Percentiles rank a stretch among this genome's conserved stretches.
phyloP scores from a whole-genome alignment of 2,888 invertebrate species.

The Pollenia amentaria region DNA sequence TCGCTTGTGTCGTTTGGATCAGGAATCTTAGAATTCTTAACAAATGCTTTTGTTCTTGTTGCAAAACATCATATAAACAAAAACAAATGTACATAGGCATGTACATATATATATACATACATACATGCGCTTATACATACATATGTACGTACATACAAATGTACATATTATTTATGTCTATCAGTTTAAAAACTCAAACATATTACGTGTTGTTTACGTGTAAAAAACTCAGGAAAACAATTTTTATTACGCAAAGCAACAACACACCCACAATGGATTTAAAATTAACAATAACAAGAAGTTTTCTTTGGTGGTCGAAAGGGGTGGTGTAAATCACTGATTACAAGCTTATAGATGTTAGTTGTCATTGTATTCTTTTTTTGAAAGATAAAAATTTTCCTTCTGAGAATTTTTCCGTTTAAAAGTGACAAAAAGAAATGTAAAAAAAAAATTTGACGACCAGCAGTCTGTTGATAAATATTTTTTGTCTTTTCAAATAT shows the following conservation, averaged over 20 bases:
- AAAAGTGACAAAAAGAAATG: constrained; percentile 24
- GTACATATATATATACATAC: background rate
- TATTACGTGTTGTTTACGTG: constrained; percentile 16
- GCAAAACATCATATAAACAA: constrained; percentile 15
- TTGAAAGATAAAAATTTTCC: constrained; percentile 2
- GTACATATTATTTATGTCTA: too few relatives aligned
- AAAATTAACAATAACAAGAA: background rate
- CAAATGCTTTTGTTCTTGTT: constrained; percentile 46
- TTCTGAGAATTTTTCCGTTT: constrained; percentile 58
- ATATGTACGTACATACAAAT: background rate
- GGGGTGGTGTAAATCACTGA: background rate
- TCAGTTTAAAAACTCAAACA: background rate
- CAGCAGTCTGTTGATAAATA: constrained; percentile 58
- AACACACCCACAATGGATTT: constrained; percentile 51
- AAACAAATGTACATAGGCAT: too few relatives aligned
- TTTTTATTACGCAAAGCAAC: constrained; percentile 21
- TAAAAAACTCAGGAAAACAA: constrained; percentile 46
- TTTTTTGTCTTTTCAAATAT: constrained; percentile 15
- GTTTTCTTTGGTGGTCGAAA: background rate
- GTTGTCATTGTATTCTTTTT: background rate
- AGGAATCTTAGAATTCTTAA: constrained; percentile 14
- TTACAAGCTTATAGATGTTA: constrained; percentile 13
- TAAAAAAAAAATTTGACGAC: constrained; percentile 54
- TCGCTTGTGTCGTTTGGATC: background rate
- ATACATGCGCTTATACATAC: background rate